These are phyloP conservation scores for Octomys mimax DNA, from an alignment of 2,797 vertebrate species.

Conservation along the genomic window DNA sequence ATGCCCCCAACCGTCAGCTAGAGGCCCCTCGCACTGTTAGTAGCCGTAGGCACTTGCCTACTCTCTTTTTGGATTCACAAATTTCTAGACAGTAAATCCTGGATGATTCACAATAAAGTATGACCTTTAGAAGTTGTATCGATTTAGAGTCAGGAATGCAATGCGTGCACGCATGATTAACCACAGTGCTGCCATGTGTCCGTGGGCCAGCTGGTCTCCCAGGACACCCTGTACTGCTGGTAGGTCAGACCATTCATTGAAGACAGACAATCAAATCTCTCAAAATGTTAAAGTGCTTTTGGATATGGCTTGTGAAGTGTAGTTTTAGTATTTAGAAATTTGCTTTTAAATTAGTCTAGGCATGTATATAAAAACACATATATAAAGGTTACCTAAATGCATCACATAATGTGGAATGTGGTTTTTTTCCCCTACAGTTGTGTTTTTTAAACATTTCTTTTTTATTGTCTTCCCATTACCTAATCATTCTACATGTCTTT, in stretches of 20 bases:
- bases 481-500: not conserved
- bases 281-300: not conserved
- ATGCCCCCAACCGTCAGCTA: not conserved
- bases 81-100: not conserved
- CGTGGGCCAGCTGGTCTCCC: not conserved
- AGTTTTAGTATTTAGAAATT: not conserved
- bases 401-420: not conserved
- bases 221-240: not conserved
- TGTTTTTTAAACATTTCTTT: not conserved
- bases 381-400: not conserved
- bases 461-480: not conserved
- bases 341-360: not conserved
- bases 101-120: not conserved
- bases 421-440: not conserved
- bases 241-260: not conserved
- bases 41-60: not conserved
- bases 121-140: not conserved
- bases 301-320: not conserved
- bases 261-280: not conserved
- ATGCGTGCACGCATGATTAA: too few relatives aligned
- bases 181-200: not conserved
- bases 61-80: not conserved
- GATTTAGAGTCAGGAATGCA: too few relatives aligned
- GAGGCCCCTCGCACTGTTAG: not conserved
- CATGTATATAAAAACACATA: not conserved